phyloP scores from a whole-genome alignment of 2,113 vertebrate genomes.

The Sturnus vulgaris region DNA sequence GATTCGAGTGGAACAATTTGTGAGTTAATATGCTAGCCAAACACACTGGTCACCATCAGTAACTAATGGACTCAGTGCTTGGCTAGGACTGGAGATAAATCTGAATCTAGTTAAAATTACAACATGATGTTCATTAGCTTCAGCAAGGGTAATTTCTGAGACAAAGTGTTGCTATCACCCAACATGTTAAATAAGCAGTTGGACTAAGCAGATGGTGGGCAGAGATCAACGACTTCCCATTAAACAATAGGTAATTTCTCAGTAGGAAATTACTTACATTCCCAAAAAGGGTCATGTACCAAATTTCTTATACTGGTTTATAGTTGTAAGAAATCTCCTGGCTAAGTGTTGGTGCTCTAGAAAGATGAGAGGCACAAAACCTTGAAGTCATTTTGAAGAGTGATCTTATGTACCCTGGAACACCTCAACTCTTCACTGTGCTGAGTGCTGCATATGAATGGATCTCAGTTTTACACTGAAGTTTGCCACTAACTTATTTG shows the following conservation, averaged over 20 bases:
- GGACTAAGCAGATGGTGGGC: conserved; percentile 46
- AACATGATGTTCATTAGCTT: conserved; percentile 65
- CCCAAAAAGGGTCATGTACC: background rate
- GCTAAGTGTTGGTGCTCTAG: background rate
- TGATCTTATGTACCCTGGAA: background rate
- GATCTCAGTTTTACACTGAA: background rate
- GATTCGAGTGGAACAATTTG: background rate
- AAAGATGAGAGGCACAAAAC: background rate
- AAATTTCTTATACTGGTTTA: background rate
- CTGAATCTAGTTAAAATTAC: conserved; percentile 60
- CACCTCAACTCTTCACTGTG: background rate
- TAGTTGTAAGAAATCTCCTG: background rate
- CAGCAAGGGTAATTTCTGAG: conserved; percentile 56
- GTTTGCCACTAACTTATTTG: background rate
- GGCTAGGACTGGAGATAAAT: conserved; percentile 29
- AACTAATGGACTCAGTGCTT: conserved; percentile 25
- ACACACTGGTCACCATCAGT: conserved; percentile 10
- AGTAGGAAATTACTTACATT: conserved; percentile 20
- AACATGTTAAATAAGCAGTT: conserved; percentile 63
- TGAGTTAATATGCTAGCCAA: background rate
- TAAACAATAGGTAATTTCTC: conserved; percentile 58
- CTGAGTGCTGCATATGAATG: background rate
- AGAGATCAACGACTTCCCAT: conserved; percentile 58
- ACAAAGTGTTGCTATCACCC: conserved; percentile 48
- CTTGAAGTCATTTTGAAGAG: background rate